Percentiles rank a stretch among this genome's conserved stretches.
phyloP scores from a whole-genome alignment of 2,888 invertebrate genomes.

The Lamellibrachia columna region DNA sequence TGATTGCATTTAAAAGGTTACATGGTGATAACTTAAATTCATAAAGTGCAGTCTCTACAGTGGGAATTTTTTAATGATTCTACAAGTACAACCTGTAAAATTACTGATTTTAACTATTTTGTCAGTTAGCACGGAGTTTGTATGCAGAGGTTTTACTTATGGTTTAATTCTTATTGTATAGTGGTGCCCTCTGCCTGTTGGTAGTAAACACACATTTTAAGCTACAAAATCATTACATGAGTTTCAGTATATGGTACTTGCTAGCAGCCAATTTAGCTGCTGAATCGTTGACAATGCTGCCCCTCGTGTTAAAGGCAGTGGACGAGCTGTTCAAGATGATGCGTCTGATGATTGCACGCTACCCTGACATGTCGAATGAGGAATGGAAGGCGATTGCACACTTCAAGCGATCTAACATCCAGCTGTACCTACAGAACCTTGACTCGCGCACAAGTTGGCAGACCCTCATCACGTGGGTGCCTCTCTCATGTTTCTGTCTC shows the following conservation, averaged over 20 bases:
- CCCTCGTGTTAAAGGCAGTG: conserved; percentile 74
- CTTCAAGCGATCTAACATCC: conserved; percentile 85
- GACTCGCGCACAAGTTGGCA: conserved; percentile 94
- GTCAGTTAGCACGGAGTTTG: too few relatives aligned
- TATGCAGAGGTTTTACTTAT: too few relatives aligned
- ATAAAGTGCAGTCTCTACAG: background rate
- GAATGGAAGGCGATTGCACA: conserved; percentile 84
- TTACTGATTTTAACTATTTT: too few relatives aligned
- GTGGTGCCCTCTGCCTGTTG: too few relatives aligned
- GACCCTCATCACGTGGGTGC: conserved; percentile 78
- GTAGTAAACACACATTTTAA: too few relatives aligned
- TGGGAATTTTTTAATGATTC: background rate
- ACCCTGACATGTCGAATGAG: conserved; percentile 80
- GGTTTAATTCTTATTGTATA: too few relatives aligned
- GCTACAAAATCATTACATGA: too few relatives aligned
- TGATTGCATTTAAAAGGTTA: background rate
- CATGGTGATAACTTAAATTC: background rate
- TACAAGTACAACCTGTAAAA: background rate
- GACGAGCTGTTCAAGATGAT: conserved; percentile 92
- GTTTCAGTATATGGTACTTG: background rate
- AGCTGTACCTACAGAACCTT: conserved; percentile 87
- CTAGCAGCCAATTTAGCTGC: background rate
- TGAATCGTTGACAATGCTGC: background rate
- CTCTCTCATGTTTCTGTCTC: conserved; percentile 17
- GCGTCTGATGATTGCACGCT: conserved; percentile 85